A percentile compares a stretch with the other conserved stretches of the same genome.
Evolutionary conservation across 2,113 vertebrate species (phyloP).

Genomic region (Pyrgilauda ruficollis): DNA sequence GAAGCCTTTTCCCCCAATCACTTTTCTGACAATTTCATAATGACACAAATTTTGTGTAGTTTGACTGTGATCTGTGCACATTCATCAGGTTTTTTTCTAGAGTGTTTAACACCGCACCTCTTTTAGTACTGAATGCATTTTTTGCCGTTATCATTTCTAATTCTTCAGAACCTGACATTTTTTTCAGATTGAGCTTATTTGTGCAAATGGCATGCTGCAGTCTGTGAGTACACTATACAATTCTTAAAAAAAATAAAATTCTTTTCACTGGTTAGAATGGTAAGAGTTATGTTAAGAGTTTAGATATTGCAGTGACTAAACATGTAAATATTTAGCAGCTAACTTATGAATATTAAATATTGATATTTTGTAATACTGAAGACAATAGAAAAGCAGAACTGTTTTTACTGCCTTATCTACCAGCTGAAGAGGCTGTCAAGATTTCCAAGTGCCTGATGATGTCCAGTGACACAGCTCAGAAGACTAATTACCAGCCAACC

Average conservation of each 20-base stretch:
- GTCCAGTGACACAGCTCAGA: not conserved
- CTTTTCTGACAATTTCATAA: not conserved
- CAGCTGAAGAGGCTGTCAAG: not conserved
- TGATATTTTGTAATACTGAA: not conserved
- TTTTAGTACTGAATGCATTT: not conserved
- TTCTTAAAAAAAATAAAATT: not conserved
- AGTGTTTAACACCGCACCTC: accelerated
- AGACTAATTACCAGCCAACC: not conserved
- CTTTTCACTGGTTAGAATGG: not conserved
- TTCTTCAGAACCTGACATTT: not conserved
- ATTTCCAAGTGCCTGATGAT: not conserved
- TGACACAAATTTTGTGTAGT: not conserved
- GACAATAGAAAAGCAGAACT: not conserved
- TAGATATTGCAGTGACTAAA: not conserved
- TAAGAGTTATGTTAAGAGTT: not conserved
- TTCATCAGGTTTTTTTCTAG: not conserved
- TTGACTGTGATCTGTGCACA: not conserved
- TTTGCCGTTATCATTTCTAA: not conserved
- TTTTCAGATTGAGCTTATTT: not conserved
- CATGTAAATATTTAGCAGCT: not conserved
- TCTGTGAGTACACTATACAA: not conserved
- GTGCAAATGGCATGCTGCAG: not conserved
- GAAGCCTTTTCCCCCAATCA: not conserved
- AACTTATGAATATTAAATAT: not conserved
- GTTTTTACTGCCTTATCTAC: not conserved